phyloP scores from a whole-genome alignment of 2,113 vertebrate genomes.

The Mustela lutreola region DNA sequence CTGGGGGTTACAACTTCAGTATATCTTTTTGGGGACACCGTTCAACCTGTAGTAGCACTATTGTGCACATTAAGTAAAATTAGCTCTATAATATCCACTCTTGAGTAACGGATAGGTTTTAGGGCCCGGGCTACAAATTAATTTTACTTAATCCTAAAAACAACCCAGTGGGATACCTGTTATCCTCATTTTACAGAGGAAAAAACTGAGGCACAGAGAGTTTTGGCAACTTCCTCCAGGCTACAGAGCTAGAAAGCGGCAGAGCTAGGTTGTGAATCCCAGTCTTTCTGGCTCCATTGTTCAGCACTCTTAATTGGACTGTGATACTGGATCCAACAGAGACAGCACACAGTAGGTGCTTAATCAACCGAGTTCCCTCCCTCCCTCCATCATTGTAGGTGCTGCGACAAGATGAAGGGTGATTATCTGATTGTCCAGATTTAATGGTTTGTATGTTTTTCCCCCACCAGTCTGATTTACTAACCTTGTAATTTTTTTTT shows the following conservation, averaged over 20 bases:
- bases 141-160: constrained; percentile 46
- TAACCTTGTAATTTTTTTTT: constrained; percentile 42
- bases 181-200: not conserved
- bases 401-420: not conserved
- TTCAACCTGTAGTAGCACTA: not conserved
- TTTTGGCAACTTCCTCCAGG: not conserved
- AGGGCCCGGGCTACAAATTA: not conserved
- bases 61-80: not conserved
- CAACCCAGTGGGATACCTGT: not conserved
- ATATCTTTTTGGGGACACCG: not conserved
- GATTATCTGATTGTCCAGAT: not conserved
- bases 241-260: not conserved
- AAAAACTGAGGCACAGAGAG: not conserved
- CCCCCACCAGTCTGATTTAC: constrained; percentile 2
- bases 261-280: not conserved
- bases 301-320: not conserved
- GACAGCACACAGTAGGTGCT: not conserved
- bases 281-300: not conserved
- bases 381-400: not conserved
- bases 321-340: not conserved
- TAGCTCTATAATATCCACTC: not conserved
- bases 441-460: constrained; percentile 43
- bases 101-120: not conserved
- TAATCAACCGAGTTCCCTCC: not conserved
- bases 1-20: not conserved